Evolutionary conservation across 2,797 vertebrate species (phyloP).

Genomic region (Melanotaenia maccullochi): DNA sequence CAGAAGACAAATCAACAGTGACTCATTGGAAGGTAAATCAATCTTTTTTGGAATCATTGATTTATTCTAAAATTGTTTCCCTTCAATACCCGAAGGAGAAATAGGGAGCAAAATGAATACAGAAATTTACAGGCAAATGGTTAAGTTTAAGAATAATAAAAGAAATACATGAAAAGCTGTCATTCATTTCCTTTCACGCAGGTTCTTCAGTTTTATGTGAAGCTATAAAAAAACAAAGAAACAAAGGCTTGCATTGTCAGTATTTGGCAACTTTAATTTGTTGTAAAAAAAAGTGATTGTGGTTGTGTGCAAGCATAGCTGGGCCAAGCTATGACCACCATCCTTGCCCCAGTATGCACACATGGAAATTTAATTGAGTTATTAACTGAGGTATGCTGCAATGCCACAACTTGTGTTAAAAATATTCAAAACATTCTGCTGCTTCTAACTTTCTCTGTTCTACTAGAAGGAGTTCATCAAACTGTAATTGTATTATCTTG

Average conservation of each 20-base stretch:
- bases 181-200: not conserved
- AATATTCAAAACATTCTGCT: not conserved
- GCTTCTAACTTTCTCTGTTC: not conserved
- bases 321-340: too few relatives aligned
- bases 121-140: not conserved
- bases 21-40: slow-evolving; percentile 56
- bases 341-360: too few relatives aligned
- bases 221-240: not conserved
- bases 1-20: slow-evolving; percentile 19
- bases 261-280: not conserved
- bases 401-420: too few relatives aligned
- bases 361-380: too few relatives aligned
- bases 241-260: not conserved
- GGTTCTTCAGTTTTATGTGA: not conserved
- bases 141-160: not conserved
- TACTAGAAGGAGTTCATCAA: not conserved
- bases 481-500: not conserved
- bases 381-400: too few relatives aligned
- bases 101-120: not conserved
- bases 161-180: not conserved
- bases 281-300: not conserved
- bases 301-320: too few relatives aligned
- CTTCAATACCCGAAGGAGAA: not conserved
- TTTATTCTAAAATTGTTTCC: slow-evolving; percentile 14
- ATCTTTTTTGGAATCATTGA: not conserved